Evolutionary conservation across 64 coral and sea anemone species (phyloP), one percentile per base, ranked within the genome.

Genomic region (Pocillopora verrucosa): DNA sequence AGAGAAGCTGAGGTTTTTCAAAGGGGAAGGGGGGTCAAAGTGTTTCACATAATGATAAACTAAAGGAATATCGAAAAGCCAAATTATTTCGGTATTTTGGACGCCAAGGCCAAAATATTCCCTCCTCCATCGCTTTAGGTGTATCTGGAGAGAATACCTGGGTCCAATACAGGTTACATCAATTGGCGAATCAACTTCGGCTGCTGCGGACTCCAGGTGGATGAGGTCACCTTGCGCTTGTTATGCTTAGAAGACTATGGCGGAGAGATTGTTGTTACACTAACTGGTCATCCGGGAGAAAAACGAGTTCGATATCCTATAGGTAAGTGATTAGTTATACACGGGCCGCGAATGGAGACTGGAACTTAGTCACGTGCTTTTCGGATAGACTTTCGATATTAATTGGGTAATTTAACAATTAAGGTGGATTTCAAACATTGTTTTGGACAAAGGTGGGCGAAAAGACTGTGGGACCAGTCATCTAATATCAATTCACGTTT

Each of bases 141-240:
- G 0, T 99, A 93, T 65, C 61, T 99, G 3, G 94, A 95, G 69
- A 89, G 94, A 79, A 82, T 75, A 13, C 70, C 87, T 35, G 65
- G 78, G 41, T 76, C 78, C 61, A 90, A 84, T 22, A 95, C 88
- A 59, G 97, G 97, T 14, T 93, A 87, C 80, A 72, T 99, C 9
- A 91, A 89, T 88, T 99, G 97, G 97, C 89, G 88, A 30, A 93
- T 99, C 83, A 82, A 99, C 76, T 93, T 99, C 45, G 90, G 90
- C 41, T 76, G 91, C 16, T 93, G 97, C 86, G 93, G 97, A 59
- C 84, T 99, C 64, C 59, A 95, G 38, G 94, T 99, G 34, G 94
- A 99, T 73, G 90, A 99, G 59, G 92, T 99, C 34, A 95, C 91
- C 19, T 20, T 99, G 12, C 83, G 89, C 41, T 61, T 99, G 58